Percentiles rank a stretch among this genome's conserved stretches.
These are phyloP conservation scores for Pseudomyrmex concolor DNA, from an alignment of 1,140 invertebrate species.

Conservation along the genomic window DNA sequence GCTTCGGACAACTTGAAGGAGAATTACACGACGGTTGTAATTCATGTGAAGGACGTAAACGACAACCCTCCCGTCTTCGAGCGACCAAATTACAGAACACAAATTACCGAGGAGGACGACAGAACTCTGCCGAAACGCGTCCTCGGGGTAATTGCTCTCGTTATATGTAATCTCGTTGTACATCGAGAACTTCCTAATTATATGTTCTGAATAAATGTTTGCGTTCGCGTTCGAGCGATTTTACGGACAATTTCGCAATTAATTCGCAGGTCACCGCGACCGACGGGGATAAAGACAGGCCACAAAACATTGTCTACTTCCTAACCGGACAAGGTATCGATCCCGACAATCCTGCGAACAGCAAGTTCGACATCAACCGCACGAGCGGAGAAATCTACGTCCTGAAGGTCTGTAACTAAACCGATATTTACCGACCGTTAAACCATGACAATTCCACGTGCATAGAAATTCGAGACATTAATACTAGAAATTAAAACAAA, in stretches of 20 bases:
- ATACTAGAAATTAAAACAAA: neutral
- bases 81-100: constrained; percentile 96
- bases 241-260: constrained; percentile 40
- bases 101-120: constrained; percentile 98
- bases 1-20: constrained; percentile 98
- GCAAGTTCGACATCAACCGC: constrained; percentile 98
- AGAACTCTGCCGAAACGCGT: constrained; percentile 96
- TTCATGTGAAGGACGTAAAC: constrained; percentile 98
- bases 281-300: constrained; percentile 97
- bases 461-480: neutral
- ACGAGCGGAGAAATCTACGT: constrained; percentile 97
- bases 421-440: neutral
- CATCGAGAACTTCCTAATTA: constrained; percentile 10
- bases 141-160: constrained; percentile 89
- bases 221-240: too few species aligned
- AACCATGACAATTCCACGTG: neutral
- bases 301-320: constrained; percentile 98
- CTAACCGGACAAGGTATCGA: constrained; percentile 98
- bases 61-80: constrained; percentile 96
- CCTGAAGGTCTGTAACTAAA: constrained; percentile 89
- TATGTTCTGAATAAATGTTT: constrained; percentile 5
- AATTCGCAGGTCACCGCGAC: constrained; percentile 94
- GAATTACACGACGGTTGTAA: constrained; percentile 97
- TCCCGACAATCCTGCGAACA: constrained; percentile 96
- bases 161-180: neutral